Evolutionary conservation across 2,888 invertebrate species (phyloP), one percentile per base, ranked within the genome.

Genomic region (Sisyra terminalis): DNA sequence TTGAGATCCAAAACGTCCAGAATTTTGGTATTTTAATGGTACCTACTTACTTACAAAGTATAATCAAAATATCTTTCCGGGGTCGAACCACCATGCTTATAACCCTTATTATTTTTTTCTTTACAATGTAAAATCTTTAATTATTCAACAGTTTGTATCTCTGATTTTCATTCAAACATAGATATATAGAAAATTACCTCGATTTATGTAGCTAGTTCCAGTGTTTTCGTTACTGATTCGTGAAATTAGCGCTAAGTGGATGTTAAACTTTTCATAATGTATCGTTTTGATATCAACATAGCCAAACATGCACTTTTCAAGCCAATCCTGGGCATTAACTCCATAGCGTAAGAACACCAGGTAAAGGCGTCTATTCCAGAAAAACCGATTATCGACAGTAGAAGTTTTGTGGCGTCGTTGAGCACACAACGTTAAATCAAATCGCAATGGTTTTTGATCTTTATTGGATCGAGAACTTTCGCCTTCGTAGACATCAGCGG

Each of bases 311-410:
- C 16, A 17, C 9, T 37, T 37, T 17, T 37, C 37, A 8, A 37
- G 18, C 37, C 37, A 37, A 11, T 18, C 16, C 1, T 18, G 9
- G 16, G 16, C 18, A 10, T 37, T 18, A 10, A 37, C 17, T 11
- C 18, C 11, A 9, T 37, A 18, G 4, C 18, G 6, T 3, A 37
- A 13, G 18, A 37, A 37, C 17, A 18, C 17, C 7, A 37, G 11
- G 17, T 17, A 37, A 10, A 37, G 16, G 15, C 16, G n/a, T 16
- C 18, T 16, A 37, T 37, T 37, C 37, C 37, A 37, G 16, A 37
- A 37, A 6, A 17, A 18, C 17, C 16, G 14, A 37, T 37, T 37
- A 17, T 37, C 37, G 14, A n/a, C 8, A n/a, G n/a, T n/a, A 3
- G 32, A n/a, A 32, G 32, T 32, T 32, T 32, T 32, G 3, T n/a